These are phyloP conservation scores for Drosophila parthenogenetica DNA, from an alignment of 2,888 invertebrate species.

Conservation along the genomic window DNA sequence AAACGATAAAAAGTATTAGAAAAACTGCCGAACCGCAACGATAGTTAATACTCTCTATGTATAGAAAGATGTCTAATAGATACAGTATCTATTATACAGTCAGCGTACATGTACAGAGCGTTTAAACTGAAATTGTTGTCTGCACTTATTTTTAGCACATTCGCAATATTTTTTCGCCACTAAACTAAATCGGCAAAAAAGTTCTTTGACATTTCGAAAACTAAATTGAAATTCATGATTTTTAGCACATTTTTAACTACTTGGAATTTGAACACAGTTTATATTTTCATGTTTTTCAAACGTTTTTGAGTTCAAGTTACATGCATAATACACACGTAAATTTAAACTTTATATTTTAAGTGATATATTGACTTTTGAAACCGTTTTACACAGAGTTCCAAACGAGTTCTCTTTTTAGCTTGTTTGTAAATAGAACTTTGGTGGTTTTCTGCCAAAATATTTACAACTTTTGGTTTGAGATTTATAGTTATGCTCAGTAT, in stretches of 20 bases:
- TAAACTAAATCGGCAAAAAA: slow-evolving; percentile 3
- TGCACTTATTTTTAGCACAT: slow-evolving; percentile 52
- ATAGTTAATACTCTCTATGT: slow-evolving; percentile 52
- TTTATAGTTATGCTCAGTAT: neutral
- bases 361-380: no score
- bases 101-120: slow-evolving; percentile 10
- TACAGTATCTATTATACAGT: slow-evolving; percentile 2
- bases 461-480: no score
- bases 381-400: no score
- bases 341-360: no score
- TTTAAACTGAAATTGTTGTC: slow-evolving; percentile 42
- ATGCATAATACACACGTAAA: no score
- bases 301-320: no score
- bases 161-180: slow-evolving; percentile 36
- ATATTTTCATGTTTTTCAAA: no score
- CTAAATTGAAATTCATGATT: neutral
- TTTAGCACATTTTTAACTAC: neutral
- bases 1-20: slow-evolving; percentile 11
- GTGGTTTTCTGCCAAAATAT: no score
- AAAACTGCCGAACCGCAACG: slow-evolving; percentile 62
- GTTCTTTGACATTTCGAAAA: slow-evolving; percentile 3
- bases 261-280: neutral
- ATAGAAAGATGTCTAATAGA: slow-evolving; percentile 26
- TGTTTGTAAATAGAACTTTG: no score
- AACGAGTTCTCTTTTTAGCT: no score